Percentiles rank a stretch among this genome's conserved stretches.
phyloP scores from a whole-genome alignment of 1,140 invertebrate genomes.

The Leucophenga varia region DNA sequence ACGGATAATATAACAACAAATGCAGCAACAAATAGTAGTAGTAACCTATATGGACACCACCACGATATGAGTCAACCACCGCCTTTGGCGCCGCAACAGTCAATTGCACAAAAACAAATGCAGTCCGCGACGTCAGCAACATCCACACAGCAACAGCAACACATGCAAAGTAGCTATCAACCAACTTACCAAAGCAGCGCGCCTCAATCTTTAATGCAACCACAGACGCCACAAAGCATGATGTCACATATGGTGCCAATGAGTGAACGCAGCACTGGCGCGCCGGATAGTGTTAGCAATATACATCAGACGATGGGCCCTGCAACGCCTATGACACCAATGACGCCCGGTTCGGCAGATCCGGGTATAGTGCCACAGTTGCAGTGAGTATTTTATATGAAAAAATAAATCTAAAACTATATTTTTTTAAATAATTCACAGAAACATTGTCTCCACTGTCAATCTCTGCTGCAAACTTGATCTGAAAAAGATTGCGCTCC shows the following conservation, averaged over 20 bases:
- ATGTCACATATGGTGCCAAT: constrained; percentile 79
- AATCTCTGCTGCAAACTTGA: constrained; percentile 96
- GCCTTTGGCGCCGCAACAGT: not conserved
- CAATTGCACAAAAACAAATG: constrained; percentile 66
- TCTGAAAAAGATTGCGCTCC: constrained; percentile 95
- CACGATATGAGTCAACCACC: constrained; percentile 16
- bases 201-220: constrained; percentile 76
- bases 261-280: constrained; percentile 58
- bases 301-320: constrained; percentile 68
- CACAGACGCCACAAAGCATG: constrained; percentile 85
- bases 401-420: not conserved
- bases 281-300: constrained; percentile 57
- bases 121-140: constrained; percentile 59
- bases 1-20: too few species aligned
- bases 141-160: constrained; percentile 27
- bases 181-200: constrained; percentile 63
- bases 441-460: constrained; percentile 97
- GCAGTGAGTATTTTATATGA: constrained; percentile 69
- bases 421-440: constrained; percentile 57
- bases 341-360: constrained; percentile 92
- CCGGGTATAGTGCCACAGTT: constrained; percentile 91
- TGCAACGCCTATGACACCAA: constrained; percentile 85
- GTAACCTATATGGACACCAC: constrained; percentile 28
- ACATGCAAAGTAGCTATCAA: constrained; percentile 62
- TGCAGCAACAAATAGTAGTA: too few species aligned